phyloP scores from a whole-genome alignment of 2,888 invertebrate genomes.

The Dermolepida albohirtum region DNA sequence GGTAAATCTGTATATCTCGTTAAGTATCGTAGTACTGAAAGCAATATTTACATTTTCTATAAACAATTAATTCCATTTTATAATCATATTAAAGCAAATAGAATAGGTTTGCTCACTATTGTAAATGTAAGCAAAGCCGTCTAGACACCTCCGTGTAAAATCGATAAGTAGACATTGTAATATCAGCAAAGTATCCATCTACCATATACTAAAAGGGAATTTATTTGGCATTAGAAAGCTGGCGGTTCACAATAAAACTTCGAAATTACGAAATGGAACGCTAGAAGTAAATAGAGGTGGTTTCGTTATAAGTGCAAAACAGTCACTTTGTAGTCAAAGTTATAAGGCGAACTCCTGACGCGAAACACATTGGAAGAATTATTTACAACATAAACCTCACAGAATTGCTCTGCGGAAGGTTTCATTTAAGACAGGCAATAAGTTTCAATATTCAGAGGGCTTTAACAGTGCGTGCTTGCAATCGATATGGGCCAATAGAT shows the following conservation, averaged over 20 bases:
- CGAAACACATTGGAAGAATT: conserved; percentile 10
- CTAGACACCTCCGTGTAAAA: conserved; percentile 2
- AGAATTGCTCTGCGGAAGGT: conserved; percentile 18
- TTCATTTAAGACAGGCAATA: conserved; percentile 31
- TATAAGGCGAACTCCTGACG: no score
- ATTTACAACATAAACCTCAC: conserved; percentile 20
- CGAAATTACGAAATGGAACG: conserved; percentile 4
- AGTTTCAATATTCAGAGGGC: conserved; percentile 34
- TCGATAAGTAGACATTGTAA: background rate
- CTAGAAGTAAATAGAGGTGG: conserved; percentile 1
- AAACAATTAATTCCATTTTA: no score
- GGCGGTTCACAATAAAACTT: background rate
- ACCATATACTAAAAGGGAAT: no score
- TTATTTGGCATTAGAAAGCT: background rate
- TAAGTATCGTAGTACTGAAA: no score
- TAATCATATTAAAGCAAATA: no score
- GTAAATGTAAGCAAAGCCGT: background rate
- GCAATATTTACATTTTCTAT: no score
- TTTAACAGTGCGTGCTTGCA: conserved; percentile 22
- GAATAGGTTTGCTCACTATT: no score
- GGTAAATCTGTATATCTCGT: no score
- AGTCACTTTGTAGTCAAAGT: no score
- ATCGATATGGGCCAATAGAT: conserved; percentile 35
- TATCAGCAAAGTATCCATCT: no score
- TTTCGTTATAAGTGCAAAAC: no score